Evolutionary conservation across 2,113 vertebrate genomes (phyloP).

Genomic region (Silurus meridionalis): DNA sequence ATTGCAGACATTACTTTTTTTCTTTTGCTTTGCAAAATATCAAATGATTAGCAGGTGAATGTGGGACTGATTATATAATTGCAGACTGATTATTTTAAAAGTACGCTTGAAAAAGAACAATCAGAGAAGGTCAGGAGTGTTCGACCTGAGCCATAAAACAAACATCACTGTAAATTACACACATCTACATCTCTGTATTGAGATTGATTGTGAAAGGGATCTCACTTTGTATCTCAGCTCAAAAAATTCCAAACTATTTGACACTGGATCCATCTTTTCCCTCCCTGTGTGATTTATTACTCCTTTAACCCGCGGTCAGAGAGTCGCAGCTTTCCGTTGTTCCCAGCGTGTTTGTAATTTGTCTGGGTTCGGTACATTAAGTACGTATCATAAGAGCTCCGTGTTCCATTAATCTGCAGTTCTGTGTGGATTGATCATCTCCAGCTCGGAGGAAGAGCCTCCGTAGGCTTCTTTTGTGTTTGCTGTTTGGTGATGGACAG

Average conservation of each 20-base stretch:
- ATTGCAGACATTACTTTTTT: not conserved
- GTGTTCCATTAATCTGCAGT: conserved; percentile 25
- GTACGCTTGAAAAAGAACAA: not conserved
- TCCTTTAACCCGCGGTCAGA: not conserved
- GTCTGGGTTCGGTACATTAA: conserved; percentile 25
- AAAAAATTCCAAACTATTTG: not conserved
- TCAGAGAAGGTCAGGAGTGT: not conserved
- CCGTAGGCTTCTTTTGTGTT: conserved; percentile 14
- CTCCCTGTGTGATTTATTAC: not conserved
- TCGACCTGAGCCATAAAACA: not conserved
- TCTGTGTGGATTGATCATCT: conserved; percentile 16
- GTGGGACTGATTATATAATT: conserved; percentile 1
- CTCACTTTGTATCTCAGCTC: not conserved
- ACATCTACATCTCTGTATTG: not conserved
- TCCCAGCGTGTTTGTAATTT: conserved; percentile 37
- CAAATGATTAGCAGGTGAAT: not conserved
- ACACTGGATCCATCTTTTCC: not conserved
- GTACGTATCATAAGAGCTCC: not conserved
- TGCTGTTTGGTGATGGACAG: conserved; percentile 2
- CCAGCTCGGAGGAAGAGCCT: not conserved
- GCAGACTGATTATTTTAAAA: conserved; percentile 24
- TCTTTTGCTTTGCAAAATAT: not conserved
- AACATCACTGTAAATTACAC: too few relatives aligned
- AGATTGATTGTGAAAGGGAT: not conserved
- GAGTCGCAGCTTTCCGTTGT: not conserved